Evolutionary conservation across 2,113 vertebrate genomes (phyloP).

Genomic region (Cheirogaleus medius): DNA sequence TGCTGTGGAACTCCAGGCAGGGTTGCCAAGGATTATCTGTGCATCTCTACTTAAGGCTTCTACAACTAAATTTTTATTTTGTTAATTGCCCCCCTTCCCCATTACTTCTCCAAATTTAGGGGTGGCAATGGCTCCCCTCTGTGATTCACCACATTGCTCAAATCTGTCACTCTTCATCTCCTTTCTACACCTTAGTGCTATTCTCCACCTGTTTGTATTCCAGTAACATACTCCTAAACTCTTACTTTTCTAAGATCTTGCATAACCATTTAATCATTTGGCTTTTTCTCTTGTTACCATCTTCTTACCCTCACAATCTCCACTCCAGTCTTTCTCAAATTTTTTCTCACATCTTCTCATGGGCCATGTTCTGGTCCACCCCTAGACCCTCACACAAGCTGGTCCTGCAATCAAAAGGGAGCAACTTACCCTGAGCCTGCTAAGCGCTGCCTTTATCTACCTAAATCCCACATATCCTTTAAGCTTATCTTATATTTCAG

Average conservation of each 20-base stretch:
- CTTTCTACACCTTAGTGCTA: background rate
- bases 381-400: background rate
- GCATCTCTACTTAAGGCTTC: background rate
- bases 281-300: background rate
- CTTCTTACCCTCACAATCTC: background rate
- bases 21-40: background rate
- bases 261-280: background rate
- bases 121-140: background rate
- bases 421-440: background rate
- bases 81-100: background rate
- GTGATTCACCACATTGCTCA: background rate
- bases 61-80: background rate
- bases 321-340: no score
- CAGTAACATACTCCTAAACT: background rate
- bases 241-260: background rate
- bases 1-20: background rate
- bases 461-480: background rate
- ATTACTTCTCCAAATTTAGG: background rate
- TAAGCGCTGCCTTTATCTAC: background rate
- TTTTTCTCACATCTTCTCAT: background rate
- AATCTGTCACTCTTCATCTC: background rate
- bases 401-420: background rate
- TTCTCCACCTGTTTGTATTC: background rate
- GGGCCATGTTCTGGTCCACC: background rate
- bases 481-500: background rate